Evolutionary conservation across 2,113 vertebrate genomes (phyloP).

Genomic region (Tenebrosternarchus preto): DNA sequence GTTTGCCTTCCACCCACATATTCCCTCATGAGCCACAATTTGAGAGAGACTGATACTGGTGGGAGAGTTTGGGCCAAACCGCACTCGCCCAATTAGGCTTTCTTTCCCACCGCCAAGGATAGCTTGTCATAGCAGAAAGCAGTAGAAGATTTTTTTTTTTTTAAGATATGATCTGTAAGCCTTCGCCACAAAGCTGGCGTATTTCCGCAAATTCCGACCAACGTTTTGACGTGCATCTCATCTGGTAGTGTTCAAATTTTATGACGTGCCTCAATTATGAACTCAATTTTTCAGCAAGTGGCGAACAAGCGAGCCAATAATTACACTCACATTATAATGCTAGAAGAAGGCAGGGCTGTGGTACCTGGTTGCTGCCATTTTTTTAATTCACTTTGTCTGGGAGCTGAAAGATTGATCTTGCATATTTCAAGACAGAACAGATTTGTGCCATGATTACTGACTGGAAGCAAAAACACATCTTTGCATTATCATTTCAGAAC

Average conservation of each 20-base stretch:
- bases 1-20: constrained; percentile 76
- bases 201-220: constrained; percentile 23
- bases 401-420: constrained; percentile 17
- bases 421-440: constrained; percentile 10
- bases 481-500: constrained; percentile 42
- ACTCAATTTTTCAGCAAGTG: constrained; percentile 30
- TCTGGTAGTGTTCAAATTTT: constrained; percentile 30
- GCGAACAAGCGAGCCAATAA: constrained; percentile 31
- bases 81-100: constrained; percentile 57
- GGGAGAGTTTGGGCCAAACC: constrained; percentile 64
- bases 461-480: constrained; percentile 46
- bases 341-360: constrained; percentile 19
- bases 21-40: constrained; percentile 79
- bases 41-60: constrained; percentile 86
- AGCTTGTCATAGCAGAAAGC: constrained; percentile 46
- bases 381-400: constrained; percentile 23
- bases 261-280: constrained; percentile 42
- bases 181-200: constrained; percentile 21
- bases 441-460: constrained; percentile 21
- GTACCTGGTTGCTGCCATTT: constrained; percentile 34
- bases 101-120: constrained; percentile 54
- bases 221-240: constrained; percentile 33
- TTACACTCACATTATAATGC: constrained; percentile 34
- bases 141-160: constrained; percentile 23
- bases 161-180: constrained; percentile 8